Evolutionary conservation across 2,113 vertebrate species (phyloP), one percentile per base, ranked within the genome.

Genomic region (Gavia stellata): DNA sequence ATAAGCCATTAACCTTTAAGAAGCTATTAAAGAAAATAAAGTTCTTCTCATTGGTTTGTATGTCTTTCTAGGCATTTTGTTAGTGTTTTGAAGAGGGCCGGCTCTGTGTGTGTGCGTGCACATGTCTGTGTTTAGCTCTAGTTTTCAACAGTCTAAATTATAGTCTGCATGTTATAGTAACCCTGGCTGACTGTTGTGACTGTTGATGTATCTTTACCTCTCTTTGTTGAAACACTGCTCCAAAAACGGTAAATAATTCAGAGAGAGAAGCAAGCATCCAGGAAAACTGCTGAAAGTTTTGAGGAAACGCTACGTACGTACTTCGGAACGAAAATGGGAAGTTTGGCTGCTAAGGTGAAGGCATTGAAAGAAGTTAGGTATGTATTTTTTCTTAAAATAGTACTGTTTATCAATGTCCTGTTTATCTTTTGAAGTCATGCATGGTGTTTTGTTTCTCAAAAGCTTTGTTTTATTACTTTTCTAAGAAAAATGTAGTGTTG

Each of bases 301-400:
- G 95, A 98, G 90, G 94, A 90, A 36, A 91, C 72, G 63, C 78
- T 98, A n/a, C 70, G 87, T 58, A 95, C 88, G 31, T 81, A 47
- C 6, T 40, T 96, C 65, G 96, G 97, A 87, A 96, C 56, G 20
- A 97, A 97, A 95, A 61, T 94, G 18, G 96, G 88, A 92, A 97
- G 63, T 68, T 96, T 98, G 95, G 92, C 97, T 66, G 87, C 94
- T 77, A 97, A 98, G 40, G 84, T 98, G 79, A 96, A 98, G 81
- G 80, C 84, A 17, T 20, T 97, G 23, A 98, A 97, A 97, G 95
- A 94, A 96, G 61, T 96, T 31, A 98, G 98, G 97, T 98, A 92
- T 42, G 88, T 66, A 3, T 50, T 53, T 40, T 50, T 73, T 71
- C 28, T 17, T 68, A 17, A 85, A 86, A 21, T 23, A 53, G 6